A percentile compares a stretch with the other conserved stretches of the same genome.
phyloP scores from a whole-genome alignment of 2,888 invertebrate genomes.

The Ichneumoninae sp. region DNA sequence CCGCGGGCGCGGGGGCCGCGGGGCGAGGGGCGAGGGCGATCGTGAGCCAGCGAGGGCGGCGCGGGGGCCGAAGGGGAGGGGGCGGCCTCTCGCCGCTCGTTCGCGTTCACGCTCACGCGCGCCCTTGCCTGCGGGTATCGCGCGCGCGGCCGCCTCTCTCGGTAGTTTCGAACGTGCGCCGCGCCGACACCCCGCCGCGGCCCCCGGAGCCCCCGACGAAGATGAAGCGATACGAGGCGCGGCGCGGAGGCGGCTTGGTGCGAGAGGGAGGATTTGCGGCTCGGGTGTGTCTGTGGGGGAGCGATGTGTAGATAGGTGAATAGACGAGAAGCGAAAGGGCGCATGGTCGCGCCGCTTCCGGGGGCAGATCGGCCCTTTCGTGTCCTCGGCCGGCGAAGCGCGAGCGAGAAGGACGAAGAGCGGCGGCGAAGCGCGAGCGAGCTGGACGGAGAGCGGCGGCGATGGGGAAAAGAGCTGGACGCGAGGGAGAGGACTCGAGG shows the following conservation, averaged over 20 bases:
- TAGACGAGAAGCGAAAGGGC: too few species aligned
- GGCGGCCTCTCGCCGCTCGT: conserved; percentile 66
- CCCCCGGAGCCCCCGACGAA: conserved; percentile 69
- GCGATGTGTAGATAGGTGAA: conserved; percentile 38
- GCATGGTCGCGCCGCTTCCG: too few species aligned
- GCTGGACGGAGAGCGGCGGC: conserved; percentile 23
- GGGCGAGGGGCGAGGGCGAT: conserved; percentile 57
- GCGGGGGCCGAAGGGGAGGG: conserved; percentile 53
- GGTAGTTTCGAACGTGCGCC: conserved; percentile 71
- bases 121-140: conserved; percentile 80
- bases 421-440: too few species aligned
- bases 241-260: conserved; percentile 27
- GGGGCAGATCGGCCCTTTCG: too few species aligned
- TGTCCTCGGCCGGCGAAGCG: too few species aligned
- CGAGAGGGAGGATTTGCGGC: conserved; percentile 60
- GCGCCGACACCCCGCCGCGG: conserved; percentile 70
- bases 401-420: too few species aligned
- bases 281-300: conserved; percentile 44
- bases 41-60: conserved; percentile 55
- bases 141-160: conserved; percentile 67
- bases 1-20: conserved; percentile 51
- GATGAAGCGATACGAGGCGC: conserved; percentile 37
- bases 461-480: conserved; percentile 27
- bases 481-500: background rate
- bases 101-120: conserved; percentile 80